Conservation (phyloP, 1,140 invertebrate genomes). For the Drosophila paulistorum region DNA sequence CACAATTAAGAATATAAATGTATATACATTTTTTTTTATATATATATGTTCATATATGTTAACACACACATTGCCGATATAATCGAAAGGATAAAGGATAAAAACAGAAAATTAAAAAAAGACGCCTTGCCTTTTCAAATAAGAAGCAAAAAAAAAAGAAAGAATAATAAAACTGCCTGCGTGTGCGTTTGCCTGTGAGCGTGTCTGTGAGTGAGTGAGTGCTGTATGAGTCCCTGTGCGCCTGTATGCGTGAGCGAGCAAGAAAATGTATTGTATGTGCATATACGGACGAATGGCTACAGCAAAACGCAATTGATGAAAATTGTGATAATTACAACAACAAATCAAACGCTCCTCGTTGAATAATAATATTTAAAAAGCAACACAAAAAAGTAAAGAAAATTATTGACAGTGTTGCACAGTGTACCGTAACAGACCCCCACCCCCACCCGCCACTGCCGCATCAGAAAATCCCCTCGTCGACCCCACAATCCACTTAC, state of each 20-base stretch:
- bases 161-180: constrained; percentile 58
- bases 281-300: constrained; percentile 53
- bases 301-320: constrained; percentile 59
- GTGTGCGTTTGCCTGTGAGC: constrained; percentile 33
- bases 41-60: constrained; percentile 5
- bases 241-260: constrained; percentile 36
- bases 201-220: constrained; percentile 30
- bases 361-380: constrained; percentile 62
- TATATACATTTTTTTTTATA: neutral
- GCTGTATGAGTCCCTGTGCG: no score
- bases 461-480: constrained; percentile 6
- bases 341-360: constrained; percentile 42
- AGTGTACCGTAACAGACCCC: constrained; percentile 31
- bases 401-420: constrained; percentile 41
- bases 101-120: constrained; percentile 58
- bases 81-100: constrained; percentile 40
- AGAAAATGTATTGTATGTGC: constrained; percentile 50
- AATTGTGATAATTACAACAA: constrained; percentile 65
- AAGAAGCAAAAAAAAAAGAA: constrained; percentile 59
- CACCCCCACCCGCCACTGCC: constrained; percentile 2
- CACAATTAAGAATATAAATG: constrained; percentile 5
- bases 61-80: constrained; percentile 23
- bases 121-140: constrained; percentile 38
- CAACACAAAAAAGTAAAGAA: no score
- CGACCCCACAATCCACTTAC: neutral